These are phyloP conservation scores for Halcyon leucocephala DNA, from an alignment of 2,797 vertebrate species.

Conservation along the genomic window DNA sequence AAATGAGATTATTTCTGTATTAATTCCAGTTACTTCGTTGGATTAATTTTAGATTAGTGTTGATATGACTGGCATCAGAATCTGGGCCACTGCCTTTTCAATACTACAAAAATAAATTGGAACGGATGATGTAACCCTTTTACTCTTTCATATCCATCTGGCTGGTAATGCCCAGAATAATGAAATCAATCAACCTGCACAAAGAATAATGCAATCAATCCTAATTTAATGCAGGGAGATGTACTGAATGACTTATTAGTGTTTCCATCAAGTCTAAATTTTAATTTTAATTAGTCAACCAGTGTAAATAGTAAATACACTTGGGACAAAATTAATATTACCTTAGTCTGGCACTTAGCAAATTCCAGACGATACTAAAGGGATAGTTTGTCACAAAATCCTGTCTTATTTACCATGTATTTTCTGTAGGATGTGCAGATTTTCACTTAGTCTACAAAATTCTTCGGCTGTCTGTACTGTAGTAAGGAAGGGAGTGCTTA, in stretches of 20 bases:
- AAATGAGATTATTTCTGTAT: constrained; percentile 40
- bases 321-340: background rate
- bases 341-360: background rate
- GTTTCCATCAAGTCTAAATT: background rate
- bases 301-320: constrained; percentile 17
- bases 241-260: constrained; percentile 2
- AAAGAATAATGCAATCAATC: constrained; percentile 17
- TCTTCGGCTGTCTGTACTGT: background rate
- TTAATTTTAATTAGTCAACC: constrained; percentile 28
- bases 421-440: background rate
- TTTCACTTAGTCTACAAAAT: background rate
- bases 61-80: constrained; percentile 21
- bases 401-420: background rate
- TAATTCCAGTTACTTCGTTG: constrained; percentile 42
- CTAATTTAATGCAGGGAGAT: background rate
- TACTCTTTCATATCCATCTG: constrained; percentile 32
- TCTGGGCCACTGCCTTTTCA: constrained; percentile 32
- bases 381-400: background rate
- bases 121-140: background rate
- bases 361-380: background rate
- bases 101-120: constrained; percentile 9
- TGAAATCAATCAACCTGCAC: constrained; percentile 55
- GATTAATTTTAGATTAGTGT: constrained; percentile 13
- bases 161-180: constrained; percentile 44
- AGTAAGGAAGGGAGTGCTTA: background rate